These are phyloP conservation scores for Orussus abietinus DNA, from an alignment of 1,140 invertebrate genomes.

Conservation along the genomic window DNA sequence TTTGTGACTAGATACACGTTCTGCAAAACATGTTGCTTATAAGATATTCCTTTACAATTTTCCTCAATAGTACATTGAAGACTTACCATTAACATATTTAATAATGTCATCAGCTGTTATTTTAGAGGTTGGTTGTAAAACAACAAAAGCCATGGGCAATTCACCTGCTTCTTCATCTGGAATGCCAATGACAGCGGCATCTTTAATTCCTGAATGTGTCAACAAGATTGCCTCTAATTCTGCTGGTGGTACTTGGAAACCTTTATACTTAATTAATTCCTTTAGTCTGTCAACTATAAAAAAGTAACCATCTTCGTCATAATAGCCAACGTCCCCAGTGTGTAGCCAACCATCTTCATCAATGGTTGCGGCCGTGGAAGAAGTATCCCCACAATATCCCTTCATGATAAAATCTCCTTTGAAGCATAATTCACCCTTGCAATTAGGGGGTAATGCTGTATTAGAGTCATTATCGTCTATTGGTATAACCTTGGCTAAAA, in stretches of 20 bases:
- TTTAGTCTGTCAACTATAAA: slow-evolving; percentile 72
- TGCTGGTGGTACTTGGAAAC: slow-evolving; percentile 52
- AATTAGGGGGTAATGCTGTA: slow-evolving; percentile 56
- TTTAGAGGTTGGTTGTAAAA: slow-evolving; percentile 48
- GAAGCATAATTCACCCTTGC: slow-evolving; percentile 65
- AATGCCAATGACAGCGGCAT: slow-evolving; percentile 69
- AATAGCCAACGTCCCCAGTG: slow-evolving; percentile 69
- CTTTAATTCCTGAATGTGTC: slow-evolving; percentile 61
- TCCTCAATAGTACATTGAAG: background rate
- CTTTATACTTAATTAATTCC: slow-evolving; percentile 72
- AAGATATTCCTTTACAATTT: background rate
- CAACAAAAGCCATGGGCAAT: slow-evolving; percentile 67
- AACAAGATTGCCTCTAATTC: slow-evolving; percentile 64
- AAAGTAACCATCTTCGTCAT: slow-evolving; percentile 62
- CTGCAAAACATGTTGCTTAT: slow-evolving; percentile 24
- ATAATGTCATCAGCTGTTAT: slow-evolving; percentile 52
- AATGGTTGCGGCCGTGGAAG: slow-evolving; percentile 33
- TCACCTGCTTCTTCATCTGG: slow-evolving; percentile 66
- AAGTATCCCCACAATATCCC: slow-evolving; percentile 31
- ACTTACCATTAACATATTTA: slow-evolving; percentile 50
- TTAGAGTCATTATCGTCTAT: slow-evolving; percentile 35
- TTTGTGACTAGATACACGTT: slow-evolving; percentile 47
- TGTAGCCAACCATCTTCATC: slow-evolving; percentile 66
- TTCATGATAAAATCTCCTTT: slow-evolving; percentile 37
- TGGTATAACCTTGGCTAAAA: slow-evolving; percentile 30